A percentile compares a stretch with the other conserved stretches of the same genome.
Conservation (phyloP, 1,140 invertebrate genomes). For the Helicoverpa zea region DNA sequence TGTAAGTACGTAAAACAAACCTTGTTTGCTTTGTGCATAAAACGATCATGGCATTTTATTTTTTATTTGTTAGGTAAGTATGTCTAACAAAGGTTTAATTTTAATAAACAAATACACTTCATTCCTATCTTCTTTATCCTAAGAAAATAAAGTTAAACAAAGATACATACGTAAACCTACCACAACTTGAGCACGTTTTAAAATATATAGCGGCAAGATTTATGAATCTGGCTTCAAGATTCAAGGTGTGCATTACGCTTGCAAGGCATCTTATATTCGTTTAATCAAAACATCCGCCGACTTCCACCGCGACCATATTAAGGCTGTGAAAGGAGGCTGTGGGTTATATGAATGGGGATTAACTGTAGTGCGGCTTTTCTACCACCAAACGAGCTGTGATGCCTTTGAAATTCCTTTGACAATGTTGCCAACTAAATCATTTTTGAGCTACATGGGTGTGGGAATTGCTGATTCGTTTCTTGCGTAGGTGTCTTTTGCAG, state of each 20-base stretch:
- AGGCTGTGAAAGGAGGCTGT: constrained; percentile 31
- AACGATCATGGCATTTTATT: too few species aligned
- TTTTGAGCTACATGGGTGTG: background rate
- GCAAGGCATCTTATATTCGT: constrained; percentile 38
- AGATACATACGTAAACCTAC: background rate
- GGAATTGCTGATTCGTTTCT: background rate
- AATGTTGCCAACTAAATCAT: constrained; percentile 16
- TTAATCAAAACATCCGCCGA: constrained; percentile 39
- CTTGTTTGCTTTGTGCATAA: too few species aligned
- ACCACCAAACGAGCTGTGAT: constrained; percentile 32
- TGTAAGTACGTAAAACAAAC: too few species aligned
- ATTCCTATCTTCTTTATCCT: background rate
- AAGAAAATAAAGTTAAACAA: background rate
- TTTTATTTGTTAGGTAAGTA: too few species aligned
- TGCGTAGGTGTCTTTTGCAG: background rate
- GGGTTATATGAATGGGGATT: constrained; percentile 38
- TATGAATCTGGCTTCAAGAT: constrained; percentile 3
- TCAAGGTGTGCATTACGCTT: constrained; percentile 32
- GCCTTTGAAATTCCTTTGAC: constrained; percentile 18
- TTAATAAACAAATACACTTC: too few species aligned
- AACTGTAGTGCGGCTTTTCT: constrained; percentile 42
- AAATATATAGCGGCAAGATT: constrained; percentile 15
- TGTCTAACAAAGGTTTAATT: too few species aligned
- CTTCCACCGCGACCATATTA: constrained; percentile 21
- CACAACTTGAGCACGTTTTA: background rate